phyloP scores from a whole-genome alignment of 1,140 invertebrate genomes.

The Platyscapa corneri region DNA sequence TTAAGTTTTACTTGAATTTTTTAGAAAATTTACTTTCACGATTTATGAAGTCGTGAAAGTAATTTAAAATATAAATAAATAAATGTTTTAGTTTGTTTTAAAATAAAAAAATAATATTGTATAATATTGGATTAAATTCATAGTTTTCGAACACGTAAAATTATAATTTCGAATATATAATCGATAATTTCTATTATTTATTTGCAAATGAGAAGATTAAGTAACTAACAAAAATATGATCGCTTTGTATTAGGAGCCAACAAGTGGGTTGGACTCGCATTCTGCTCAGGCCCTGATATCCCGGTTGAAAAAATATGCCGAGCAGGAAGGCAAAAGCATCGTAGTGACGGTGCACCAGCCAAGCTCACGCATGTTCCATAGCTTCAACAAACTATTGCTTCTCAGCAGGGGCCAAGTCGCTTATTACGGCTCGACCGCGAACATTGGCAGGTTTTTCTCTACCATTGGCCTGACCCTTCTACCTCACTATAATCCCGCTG shows the following conservation, averaged over 20 bases:
- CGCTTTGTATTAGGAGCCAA: conserved; percentile 82
- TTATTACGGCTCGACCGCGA: conserved; percentile 85
- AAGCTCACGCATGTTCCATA: conserved; percentile 91
- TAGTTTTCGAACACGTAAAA: no score
- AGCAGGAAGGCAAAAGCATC: conserved; percentile 86
- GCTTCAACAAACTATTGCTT: conserved; percentile 88
- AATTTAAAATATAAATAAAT: no score
- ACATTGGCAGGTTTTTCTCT: conserved; percentile 86
- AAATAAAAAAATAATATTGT: no score
- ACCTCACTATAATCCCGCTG: conserved; percentile 90
- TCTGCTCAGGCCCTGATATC: conserved; percentile 85
- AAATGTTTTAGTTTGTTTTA: no score
- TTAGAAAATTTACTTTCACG: no score
- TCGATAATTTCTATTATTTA: no score
- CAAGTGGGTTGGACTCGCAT: conserved; percentile 89
- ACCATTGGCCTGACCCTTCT: conserved; percentile 83
- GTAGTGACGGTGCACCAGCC: conserved; percentile 91
- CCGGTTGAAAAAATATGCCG: conserved; percentile 84
- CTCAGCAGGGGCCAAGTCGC: conserved; percentile 86
- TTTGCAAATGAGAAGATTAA: not conserved
- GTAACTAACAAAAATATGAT: not conserved
- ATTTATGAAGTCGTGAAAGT: no score
- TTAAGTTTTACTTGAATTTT: no score
- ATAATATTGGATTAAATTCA: no score
- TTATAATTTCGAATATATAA: no score